These are phyloP conservation scores for Porites rus DNA, from an alignment of 92 coral and sea anemone genomes.

Conservation along the genomic window DNA sequence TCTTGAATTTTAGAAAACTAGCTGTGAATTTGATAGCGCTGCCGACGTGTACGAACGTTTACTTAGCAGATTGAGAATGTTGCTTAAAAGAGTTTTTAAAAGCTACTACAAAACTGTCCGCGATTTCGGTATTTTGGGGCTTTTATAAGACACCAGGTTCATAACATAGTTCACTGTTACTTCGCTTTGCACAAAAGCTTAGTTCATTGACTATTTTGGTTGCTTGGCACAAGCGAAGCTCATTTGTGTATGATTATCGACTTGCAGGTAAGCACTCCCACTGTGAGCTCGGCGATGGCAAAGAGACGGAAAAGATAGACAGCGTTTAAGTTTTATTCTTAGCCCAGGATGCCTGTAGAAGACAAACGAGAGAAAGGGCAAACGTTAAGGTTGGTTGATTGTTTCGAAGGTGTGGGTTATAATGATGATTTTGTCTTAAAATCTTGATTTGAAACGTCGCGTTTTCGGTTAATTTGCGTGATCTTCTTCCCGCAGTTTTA, in stretches of 20 bases:
- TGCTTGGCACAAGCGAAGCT: slow-evolving; percentile 5
- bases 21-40: not conserved
- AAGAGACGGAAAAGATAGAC: not conserved
- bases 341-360: slow-evolving; percentile 75
- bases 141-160: not conserved
- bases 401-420: not conserved
- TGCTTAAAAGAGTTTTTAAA: not conserved
- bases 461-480: not conserved
- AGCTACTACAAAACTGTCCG: not conserved
- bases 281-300: not conserved
- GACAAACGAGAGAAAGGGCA: slow-evolving; percentile 73
- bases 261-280: slow-evolving; percentile 29
- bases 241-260: slow-evolving; percentile 22
- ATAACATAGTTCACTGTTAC: not conserved
- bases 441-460: too few species aligned
- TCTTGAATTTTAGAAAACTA: not conserved
- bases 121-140: not conserved
- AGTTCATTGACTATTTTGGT: slow-evolving; percentile 11
- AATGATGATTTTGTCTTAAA: too few species aligned
- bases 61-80: not conserved
- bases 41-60: slow-evolving; percentile 14
- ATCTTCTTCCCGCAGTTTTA: slow-evolving; percentile 1
- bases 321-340: not conserved
- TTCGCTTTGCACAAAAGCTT: not conserved
- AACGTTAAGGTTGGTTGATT: slow-evolving; percentile 47